Conservation (phyloP, 2,888 invertebrate genomes). For the Pachycephus smyrnensis region DNA sequence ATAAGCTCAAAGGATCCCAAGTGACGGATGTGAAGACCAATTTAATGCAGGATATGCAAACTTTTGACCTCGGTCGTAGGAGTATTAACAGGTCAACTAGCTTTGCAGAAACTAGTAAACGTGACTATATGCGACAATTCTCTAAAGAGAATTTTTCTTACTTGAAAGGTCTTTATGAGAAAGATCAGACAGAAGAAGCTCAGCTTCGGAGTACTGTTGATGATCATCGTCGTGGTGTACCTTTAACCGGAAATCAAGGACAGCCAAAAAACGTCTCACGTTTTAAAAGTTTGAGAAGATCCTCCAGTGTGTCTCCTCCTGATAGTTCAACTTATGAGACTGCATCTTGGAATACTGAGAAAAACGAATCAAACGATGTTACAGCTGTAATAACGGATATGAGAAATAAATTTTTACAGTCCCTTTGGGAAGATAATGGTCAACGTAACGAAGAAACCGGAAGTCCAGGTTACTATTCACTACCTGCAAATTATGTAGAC, state of each 20-base stretch:
- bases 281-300: neutral
- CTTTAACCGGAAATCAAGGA: neutral
- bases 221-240: neutral
- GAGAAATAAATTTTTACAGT: neutral
- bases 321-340: neutral
- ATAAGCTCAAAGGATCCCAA: slow-evolving; percentile 6
- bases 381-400: neutral
- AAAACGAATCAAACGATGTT: neutral
- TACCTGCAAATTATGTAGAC: neutral
- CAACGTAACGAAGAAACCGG: neutral
- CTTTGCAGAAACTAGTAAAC: neutral
- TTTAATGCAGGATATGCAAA: neutral
- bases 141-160: neutral
- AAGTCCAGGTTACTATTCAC: neutral
- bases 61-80: neutral
- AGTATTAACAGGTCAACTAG: neutral
- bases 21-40: slow-evolving; percentile 14
- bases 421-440: neutral
- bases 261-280: neutral
- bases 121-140: neutral
- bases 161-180: neutral
- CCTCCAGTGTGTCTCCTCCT: neutral
- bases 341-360: neutral
- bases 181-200: neutral
- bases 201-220: neutral